Evolutionary conservation across 2,888 invertebrate species (phyloP), one percentile per base, ranked within the genome.

Genomic region (Macrosiphum euphorbiae): DNA sequence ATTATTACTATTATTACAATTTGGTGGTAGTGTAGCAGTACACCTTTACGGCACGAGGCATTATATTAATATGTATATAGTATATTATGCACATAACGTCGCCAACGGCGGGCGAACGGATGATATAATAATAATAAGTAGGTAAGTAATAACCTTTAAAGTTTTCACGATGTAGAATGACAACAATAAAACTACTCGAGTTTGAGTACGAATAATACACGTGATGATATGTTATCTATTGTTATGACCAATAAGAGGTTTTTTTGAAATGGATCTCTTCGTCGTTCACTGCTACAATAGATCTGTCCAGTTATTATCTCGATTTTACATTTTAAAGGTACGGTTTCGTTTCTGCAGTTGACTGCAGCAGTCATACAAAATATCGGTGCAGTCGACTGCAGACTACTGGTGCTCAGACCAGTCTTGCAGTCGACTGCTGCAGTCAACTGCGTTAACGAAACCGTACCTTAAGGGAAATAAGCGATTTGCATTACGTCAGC

Each of bases 121-220:
- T 35, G 35, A 20, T 78, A 35, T 78, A 78, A 78, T 78, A 67
- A 67, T 61, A 47, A 47, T n/a, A n/a, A n/a, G n/a, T n/a, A n/a
- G n/a, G 47, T 47, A 67, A 67, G 35, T 78, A 78, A 20, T 78
- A 78, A 78, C 78, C 78, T 78, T 78, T 78, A 78, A 78, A 78
- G 35, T 78, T 78, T 78, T 41, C 20, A 35, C 7, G 8, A 78
- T 35, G 78, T 35, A 35, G 16, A 35, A 20, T 20, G 7, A 78
- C 78, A 78, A 41, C 20, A 78, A 78, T 24, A 35, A 78, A 78
- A 78, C 20, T 35, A 78, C 35, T 35, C 20, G 35, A 78, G 35
- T 78, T 16, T 78, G 20, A 11, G 35, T 20, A 20, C 78, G 7
- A 35, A 16, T 20, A 50, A 13, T 13, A 20, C 5, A 5, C 55